A percentile compares a stretch with the other conserved stretches of the same genome.
phyloP scores from a whole-genome alignment of 2,888 invertebrate genomes.

The Tipula helvola region DNA sequence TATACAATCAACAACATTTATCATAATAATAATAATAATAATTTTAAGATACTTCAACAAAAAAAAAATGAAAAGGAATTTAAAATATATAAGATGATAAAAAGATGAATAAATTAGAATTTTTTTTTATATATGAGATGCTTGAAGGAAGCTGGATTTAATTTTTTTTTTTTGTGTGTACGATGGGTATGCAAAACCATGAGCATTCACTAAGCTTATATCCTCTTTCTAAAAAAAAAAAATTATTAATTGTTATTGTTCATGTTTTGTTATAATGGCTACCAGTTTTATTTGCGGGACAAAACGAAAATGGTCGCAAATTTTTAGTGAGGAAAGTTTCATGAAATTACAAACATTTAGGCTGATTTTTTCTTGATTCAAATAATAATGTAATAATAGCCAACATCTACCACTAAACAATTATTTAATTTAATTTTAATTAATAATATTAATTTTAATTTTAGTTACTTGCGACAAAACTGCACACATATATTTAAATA shows the following conservation, averaged over 20 bases:
- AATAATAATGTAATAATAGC: too few species aligned
- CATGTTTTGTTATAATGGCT: neutral
- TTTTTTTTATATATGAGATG: neutral
- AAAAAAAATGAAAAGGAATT: neutral
- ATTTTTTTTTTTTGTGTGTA: neutral
- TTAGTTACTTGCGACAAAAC: too few species aligned
- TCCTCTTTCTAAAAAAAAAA: neutral
- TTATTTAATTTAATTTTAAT: too few species aligned
- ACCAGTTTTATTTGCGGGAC: neutral
- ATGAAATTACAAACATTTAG: too few species aligned
- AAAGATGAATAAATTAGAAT: constrained; percentile 4
- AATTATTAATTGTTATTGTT: neutral
- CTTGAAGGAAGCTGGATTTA: neutral
- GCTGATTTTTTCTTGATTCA: too few species aligned
- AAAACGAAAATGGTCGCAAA: too few species aligned
- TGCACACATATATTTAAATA: too few species aligned
- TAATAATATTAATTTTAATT: too few species aligned
- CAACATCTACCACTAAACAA: too few species aligned
- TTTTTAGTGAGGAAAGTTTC: too few species aligned
- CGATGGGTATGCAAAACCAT: neutral
- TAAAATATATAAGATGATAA: neutral
- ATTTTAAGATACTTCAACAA: neutral
- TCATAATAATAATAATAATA: neutral
- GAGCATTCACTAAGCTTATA: neutral
- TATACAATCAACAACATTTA: constrained; percentile 4